These are phyloP conservation scores for Microctonus brassicae DNA, from an alignment of 2,888 invertebrate species.

Conservation along the genomic window DNA sequence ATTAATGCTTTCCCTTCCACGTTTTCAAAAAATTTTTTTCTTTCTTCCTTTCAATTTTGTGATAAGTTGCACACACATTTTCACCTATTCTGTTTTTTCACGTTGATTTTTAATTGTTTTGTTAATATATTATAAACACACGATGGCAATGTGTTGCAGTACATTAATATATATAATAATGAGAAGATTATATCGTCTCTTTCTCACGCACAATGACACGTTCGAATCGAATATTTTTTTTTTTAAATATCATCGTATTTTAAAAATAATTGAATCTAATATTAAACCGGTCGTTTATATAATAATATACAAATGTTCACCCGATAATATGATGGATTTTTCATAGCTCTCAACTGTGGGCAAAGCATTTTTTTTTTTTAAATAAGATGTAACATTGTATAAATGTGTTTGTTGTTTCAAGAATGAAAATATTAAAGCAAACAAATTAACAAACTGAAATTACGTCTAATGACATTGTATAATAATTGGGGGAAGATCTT, in stretches of 20 bases:
- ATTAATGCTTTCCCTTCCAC: background rate
- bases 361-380: background rate
- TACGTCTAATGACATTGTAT: background rate
- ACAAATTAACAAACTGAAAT: background rate
- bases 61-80: no score
- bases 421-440: background rate
- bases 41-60: no score
- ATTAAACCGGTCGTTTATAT: background rate
- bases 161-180: slow-evolving; percentile 4
- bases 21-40: no score
- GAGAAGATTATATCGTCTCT: background rate
- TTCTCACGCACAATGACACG: background rate
- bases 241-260: background rate
- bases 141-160: background rate
- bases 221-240: background rate
- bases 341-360: background rate
- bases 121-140: background rate
- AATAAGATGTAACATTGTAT: background rate
- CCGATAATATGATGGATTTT: background rate
- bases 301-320: background rate
- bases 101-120: slow-evolving; percentile 32
- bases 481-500: background rate
- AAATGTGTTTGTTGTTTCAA: background rate
- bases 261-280: background rate
- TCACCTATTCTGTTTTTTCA: slow-evolving; percentile 14